phyloP scores from a whole-genome alignment of 2,888 invertebrate genomes.

The Mythimna impura region DNA sequence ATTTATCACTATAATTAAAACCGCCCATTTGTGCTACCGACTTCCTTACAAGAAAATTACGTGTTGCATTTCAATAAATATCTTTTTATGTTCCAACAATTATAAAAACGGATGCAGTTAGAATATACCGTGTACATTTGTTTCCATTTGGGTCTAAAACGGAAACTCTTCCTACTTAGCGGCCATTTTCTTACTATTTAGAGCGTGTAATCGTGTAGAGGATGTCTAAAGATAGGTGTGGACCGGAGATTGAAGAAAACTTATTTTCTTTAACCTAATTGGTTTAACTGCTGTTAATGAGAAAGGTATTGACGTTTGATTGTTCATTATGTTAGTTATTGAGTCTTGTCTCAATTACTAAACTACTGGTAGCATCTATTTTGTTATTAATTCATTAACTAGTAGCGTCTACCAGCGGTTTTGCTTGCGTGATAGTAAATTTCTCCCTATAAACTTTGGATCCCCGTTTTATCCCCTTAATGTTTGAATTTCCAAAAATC shows the following conservation, averaged over 20 bases:
- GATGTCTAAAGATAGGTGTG: conserved; percentile 72
- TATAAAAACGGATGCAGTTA: conserved; percentile 25
- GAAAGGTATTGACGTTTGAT: background rate
- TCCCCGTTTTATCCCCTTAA: no score
- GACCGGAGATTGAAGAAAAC: conserved; percentile 63
- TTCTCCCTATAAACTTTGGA: no score
- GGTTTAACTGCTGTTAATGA: conserved; percentile 31
- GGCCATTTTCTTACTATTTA: conserved; percentile 72
- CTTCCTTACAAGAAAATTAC: conserved; percentile 31
- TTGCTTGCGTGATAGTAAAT: no score
- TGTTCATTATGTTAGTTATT: background rate
- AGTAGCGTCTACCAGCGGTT: no score
- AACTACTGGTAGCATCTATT: no score
- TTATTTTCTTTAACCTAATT: conserved; percentile 60
- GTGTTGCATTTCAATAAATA: conserved; percentile 15
- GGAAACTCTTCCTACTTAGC: conserved; percentile 58
- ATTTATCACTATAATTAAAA: conserved; percentile 5
- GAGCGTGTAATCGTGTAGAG: conserved; percentile 79
- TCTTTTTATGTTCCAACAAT: conserved; percentile 7
- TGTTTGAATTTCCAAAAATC: no score
- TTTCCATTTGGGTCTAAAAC: conserved; percentile 35
- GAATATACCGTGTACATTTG: conserved; percentile 21
- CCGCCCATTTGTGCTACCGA: background rate
- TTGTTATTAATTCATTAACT: no score
- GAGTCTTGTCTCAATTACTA: background rate